These are phyloP conservation scores for Alexandromys oeconomus DNA, from an alignment of 2,797 vertebrate genomes.

Conservation along the genomic window DNA sequence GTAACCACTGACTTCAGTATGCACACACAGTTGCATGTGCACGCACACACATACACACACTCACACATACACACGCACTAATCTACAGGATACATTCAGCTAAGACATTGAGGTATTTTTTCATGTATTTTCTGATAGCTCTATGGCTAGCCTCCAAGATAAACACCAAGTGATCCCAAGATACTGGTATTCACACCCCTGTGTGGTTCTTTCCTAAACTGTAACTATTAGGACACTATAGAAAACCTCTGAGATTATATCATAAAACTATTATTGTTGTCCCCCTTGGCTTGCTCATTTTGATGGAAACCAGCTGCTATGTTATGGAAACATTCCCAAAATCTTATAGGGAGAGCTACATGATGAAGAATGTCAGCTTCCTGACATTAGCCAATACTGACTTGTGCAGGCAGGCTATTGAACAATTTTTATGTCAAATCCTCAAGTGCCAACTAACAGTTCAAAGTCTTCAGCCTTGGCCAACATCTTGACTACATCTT, in stretches of 20 bases:
- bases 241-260: background rate
- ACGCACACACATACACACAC: background rate
- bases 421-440: constrained; percentile 21
- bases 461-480: background rate
- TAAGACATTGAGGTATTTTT: background rate
- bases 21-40: background rate
- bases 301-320: constrained; percentile 28
- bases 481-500: background rate
- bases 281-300: constrained; percentile 28
- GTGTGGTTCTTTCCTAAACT: background rate
- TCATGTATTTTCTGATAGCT: background rate
- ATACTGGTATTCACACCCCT: background rate
- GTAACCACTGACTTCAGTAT: background rate
- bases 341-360: background rate
- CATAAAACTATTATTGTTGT: background rate
- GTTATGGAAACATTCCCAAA: background rate
- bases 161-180: background rate
- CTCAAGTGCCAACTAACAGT: background rate
- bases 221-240: background rate
- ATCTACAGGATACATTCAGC: background rate
- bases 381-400: background rate
- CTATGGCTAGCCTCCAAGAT: background rate
- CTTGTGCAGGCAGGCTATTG: background rate
- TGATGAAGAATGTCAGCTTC: background rate
- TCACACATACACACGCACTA: background rate